Base-by-base conservation (phyloP, 2,888 invertebrate genomes). In the Pollenia griseotomentosa region DNA sequence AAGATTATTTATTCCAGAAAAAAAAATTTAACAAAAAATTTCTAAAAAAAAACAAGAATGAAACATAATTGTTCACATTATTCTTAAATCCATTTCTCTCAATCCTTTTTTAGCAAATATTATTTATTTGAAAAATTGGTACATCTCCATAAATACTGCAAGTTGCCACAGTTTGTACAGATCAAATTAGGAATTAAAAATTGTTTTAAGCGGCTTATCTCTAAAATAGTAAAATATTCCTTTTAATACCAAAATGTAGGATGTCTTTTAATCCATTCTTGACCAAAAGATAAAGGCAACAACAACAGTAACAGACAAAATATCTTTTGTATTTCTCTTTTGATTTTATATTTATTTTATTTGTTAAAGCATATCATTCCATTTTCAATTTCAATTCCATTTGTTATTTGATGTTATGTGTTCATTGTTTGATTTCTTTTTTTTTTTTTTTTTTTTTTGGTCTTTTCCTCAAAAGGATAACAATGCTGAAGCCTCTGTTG, bases 381-480 rank as follows among this genome's bases (percentile, higher is more conserved):
- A 82, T 70, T 70, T 74, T 55, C 42, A 82, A 79, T 70, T 83
- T 46, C 75, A 83, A 63, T 83, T 77, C 57, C 83, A 86, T 86
- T 86, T 83, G 81, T 85, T 81, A 75, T 81, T 83, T 77, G 70
- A 81, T 81, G 75, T 85, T 77, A 85, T 85, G 82, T 77, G 79
- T 83, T 86, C 86, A 86, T 86, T 86, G 86, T 86, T 80, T 83
- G 86, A 79, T 79, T 79, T 83, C 68, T 68, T 80, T 55, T 19
- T 55, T 70, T 86, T 63, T 33, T 33, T 6, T 65, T 61, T n/a
- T n/a, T n/a, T n/a, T n/a, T n/a, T n/a, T n/a, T n/a, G n/a, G n/a
- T 78, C 61, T 19, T 55, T 63, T 86, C 70, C 65, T 68, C 78
- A 83, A 83, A 83, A 86, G 79, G 79, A 74, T 61, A 70, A 86